Evolutionary conservation across 2,888 invertebrate species (phyloP).

Genomic region (Anthophora plumipes): DNA sequence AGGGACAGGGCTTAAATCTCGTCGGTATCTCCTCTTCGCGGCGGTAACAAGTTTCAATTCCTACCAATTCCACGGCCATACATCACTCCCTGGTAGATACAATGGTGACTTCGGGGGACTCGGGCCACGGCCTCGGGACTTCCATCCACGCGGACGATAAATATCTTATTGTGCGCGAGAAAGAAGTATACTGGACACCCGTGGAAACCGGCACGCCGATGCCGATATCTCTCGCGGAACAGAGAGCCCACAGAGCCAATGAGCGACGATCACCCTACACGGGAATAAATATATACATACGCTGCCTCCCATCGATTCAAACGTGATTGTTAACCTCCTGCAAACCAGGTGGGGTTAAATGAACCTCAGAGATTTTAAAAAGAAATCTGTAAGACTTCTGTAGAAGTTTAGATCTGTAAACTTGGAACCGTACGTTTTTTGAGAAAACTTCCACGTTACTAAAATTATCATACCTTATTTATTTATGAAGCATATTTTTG

Average conservation of each 20-base stretch:
- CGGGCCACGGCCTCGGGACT: conserved; percentile 75
- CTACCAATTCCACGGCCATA: conserved; percentile 83
- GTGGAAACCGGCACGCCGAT: conserved; percentile 64
- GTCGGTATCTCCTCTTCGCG: conserved; percentile 77
- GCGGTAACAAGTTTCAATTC: conserved; percentile 84
- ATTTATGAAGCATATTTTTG: no score
- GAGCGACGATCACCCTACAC: conserved; percentile 65
- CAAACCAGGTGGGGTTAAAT: no score
- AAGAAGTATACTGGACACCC: conserved; percentile 74
- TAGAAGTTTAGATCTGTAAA: no score
- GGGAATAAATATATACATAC: conserved; percentile 47
- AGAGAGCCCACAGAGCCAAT: conserved; percentile 54
- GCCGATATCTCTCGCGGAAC: conserved; percentile 59
- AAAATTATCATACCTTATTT: no score
- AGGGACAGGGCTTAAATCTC: conserved; percentile 80
- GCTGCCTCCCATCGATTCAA: conserved; percentile 46
- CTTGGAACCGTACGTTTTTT: no score
- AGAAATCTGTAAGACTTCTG: no score
- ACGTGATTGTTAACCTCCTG: conserved; percentile 66
- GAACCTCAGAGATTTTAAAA: no score
- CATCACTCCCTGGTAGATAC: conserved; percentile 82
- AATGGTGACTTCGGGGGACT: conserved; percentile 79
- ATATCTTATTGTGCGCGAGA: conserved; percentile 82
- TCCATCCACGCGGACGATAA: conserved; percentile 77
- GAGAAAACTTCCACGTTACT: no score